Conservation (phyloP, 2,888 invertebrate species). For the Julus scandinavius region DNA sequence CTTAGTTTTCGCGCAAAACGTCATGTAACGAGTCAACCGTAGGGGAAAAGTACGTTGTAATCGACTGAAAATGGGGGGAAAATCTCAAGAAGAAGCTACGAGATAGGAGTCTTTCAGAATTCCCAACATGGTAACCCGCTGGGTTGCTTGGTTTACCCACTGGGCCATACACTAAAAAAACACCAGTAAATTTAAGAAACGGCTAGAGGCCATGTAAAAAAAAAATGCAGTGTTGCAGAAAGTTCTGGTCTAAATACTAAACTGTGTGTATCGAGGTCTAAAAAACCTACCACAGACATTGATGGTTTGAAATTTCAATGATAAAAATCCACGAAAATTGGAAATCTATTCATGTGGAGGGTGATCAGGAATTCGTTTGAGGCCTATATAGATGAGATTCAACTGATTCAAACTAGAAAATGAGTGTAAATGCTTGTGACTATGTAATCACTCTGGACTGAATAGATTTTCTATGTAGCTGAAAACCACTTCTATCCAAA, state of each 20-base stretch:
- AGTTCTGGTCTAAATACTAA: conserved; percentile 16
- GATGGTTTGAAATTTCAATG: too few relatives aligned
- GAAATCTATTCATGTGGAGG: too few relatives aligned
- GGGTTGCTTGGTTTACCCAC: conserved; percentile 43
- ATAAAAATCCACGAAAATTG: too few relatives aligned
- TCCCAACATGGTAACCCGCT: conserved; percentile 17
- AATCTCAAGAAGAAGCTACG: conserved; percentile 23
- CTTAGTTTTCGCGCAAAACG: neutral
- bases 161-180: neutral
- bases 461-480: too few relatives aligned
- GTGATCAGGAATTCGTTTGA: too few relatives aligned
- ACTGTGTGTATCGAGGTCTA: neutral
- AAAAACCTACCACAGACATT: neutral
- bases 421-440: too few relatives aligned
- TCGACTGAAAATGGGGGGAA: conserved; percentile 6
- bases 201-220: neutral
- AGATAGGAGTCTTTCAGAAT: conserved; percentile 42
- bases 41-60: conserved; percentile 20
- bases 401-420: too few relatives aligned
- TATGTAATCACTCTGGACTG: too few relatives aligned
- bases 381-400: too few relatives aligned
- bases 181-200: conserved; percentile 37
- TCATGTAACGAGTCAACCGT: neutral
- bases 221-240: neutral
- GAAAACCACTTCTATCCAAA: too few relatives aligned